These are phyloP conservation scores for Nycticorax nycticorax DNA, from an alignment of 2,113 vertebrate species.

Conservation along the genomic window DNA sequence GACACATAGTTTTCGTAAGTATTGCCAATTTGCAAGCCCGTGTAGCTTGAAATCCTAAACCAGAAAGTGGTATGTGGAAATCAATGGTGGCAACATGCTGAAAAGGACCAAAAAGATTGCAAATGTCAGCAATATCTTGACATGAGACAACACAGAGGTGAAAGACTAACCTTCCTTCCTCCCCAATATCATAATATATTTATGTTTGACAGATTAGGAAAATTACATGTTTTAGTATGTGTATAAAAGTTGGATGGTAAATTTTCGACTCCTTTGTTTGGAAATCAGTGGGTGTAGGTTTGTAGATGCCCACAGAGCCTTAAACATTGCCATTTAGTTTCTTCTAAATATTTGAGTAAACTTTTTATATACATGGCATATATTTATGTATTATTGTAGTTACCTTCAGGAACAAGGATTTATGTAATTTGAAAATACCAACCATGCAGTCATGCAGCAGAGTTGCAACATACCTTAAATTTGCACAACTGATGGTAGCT, in stretches of 20 bases:
- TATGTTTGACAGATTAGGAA: not conserved
- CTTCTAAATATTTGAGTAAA: not conserved
- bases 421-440: not conserved
- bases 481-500: not conserved
- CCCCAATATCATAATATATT: not conserved
- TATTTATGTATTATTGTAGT: not conserved
- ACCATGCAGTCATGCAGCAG: not conserved
- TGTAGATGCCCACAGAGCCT: not conserved
- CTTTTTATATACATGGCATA: accelerated
- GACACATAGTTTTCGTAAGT: not conserved
- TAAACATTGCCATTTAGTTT: not conserved
- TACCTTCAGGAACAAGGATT: not conserved
- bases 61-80: not conserved
- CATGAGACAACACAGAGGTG: not conserved
- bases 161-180: not conserved
- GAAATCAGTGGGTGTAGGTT: not conserved
- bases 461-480: not conserved
- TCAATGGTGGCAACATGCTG: not conserved
- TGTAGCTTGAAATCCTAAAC: not conserved
- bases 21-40: not conserved
- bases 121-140: not conserved
- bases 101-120: not conserved
- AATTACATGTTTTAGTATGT: not conserved
- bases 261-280: not conserved
- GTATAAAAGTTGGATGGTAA: not conserved